Evolutionary conservation across 2,113 vertebrate species (phyloP), one percentile per base, ranked within the genome.

Genomic region (Silurus glanis): DNA sequence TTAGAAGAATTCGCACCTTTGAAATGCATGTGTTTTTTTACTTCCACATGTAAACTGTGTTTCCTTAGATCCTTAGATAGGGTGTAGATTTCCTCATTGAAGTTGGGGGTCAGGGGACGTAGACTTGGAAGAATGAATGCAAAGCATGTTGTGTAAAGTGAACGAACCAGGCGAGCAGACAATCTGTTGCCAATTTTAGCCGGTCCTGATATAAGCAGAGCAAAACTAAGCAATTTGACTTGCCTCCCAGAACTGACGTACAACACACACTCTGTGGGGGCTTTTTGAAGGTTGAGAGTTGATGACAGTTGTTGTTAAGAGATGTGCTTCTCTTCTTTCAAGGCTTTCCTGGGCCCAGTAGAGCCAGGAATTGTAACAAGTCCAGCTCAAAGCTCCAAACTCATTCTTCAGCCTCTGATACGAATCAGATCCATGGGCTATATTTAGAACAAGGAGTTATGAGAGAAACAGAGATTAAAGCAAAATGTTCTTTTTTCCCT

Each of bases 121-220:
- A 64, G 59, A 6, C 12, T 51, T 0, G 28, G 62, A 37, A 25
- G 6, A 86, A 62, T 37, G 12, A 21, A 72, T 51, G 45, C 0
- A 6, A 58, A 53, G 67, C 51, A 56, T 45, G 62, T 16, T 58
- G 16, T 7, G 51, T 58, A 47, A 64, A 75, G 56, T 49, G 55
- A 51, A 76, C 17, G 21, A 9, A 19, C 53, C 4, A 58, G 67
- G 80, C 23, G 23, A 51, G 59, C 91, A 64, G 90, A 78, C 89
- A 94, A 94, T 95, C 95, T 96, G 96, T 96, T 96, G 96, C 96
- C 95, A 95, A 96, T 97, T 96, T 96, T 92, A 94, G 91, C 92
- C 94, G 94, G 92, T 94, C 93, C 93, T 92, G 45, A 62, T 84
- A 6, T 61, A 59, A 93, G 94, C 87, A 89, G 95, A 94, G 95